Conservation (phyloP, 2,797 vertebrate genomes). For the Pangasius sanitwongsei region DNA sequence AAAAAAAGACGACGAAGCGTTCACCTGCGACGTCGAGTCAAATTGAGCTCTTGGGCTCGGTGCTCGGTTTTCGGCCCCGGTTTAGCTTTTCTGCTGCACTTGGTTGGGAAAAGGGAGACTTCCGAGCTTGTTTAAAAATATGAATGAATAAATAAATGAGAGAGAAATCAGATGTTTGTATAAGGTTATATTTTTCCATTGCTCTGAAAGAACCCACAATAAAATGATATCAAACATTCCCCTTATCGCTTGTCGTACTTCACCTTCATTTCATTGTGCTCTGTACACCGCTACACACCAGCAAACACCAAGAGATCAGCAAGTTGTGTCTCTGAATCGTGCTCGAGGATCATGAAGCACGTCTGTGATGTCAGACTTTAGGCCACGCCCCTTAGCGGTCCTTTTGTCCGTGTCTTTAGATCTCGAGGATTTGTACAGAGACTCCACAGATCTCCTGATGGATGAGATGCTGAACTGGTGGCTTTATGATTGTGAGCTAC, state of each 20-base stretch:
- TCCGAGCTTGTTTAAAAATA: conserved; percentile 71
- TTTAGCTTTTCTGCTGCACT: conserved; percentile 81
- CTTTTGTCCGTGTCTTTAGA: neutral
- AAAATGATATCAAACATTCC: conserved; percentile 95
- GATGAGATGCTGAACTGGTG: too few relatives aligned
- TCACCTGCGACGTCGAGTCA: conserved; percentile 2
- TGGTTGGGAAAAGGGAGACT: conserved; percentile 75
- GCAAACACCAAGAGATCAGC: too few relatives aligned
- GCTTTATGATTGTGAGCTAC: too few relatives aligned
- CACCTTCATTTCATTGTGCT: conserved; percentile 56
- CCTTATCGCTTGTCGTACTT: conserved; percentile 78
- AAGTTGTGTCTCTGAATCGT: neutral
- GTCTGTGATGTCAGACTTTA: too few relatives aligned
- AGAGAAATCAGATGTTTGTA: conserved; percentile 85
- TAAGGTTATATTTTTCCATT: conserved; percentile 99
- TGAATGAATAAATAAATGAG: conserved; percentile 62
- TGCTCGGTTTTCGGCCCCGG: conserved; percentile 26
- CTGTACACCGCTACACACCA: too few relatives aligned
- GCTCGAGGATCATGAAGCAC: neutral
- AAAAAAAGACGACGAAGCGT: neutral
- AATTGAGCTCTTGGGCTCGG: conserved; percentile 31
- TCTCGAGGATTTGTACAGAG: neutral
- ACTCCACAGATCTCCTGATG: neutral
- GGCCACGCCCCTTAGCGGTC: neutral
- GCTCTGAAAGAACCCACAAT: conserved; percentile 86